Base-by-base conservation (phyloP, 2,888 invertebrate genomes). In the Drosophila rubida region DNA sequence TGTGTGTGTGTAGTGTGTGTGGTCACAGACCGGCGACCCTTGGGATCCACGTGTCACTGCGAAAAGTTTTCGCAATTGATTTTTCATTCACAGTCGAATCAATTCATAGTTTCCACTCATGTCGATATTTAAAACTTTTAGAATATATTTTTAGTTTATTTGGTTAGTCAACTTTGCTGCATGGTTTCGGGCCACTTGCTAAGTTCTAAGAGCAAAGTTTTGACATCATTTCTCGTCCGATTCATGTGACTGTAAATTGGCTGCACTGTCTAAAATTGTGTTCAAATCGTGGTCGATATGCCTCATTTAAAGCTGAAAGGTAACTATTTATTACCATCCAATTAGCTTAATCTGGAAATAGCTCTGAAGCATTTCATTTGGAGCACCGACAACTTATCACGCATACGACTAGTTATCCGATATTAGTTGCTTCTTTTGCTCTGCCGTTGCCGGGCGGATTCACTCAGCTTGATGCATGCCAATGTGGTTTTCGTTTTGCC, bases 401-500 rank as follows among this genome's bases (percentile, higher is more conserved):
- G 53, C 71, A 77, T 77, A 64, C 71, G 60, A 51, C 74, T 64
- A 45, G 78, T 71, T 70, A 58, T 68, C 77, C 53, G 48, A 62
- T 61, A 45, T 62, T 44, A 50, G 41, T 37, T 46, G 60, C 19
- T 35, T 37, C 23, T 39, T 53, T 48, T 35, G 5, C 16, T 11
- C 35, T 54, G 59, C 22, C 55, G 9, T 23, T 46, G 32, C 30
- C 19, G 16, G 45, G 50, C 16, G 9, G 19, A 58, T 13, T 63
- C 42, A 50, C 63, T 55, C 60, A 60, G 58, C 69, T 57, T 69
- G 71, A 66, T 70, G 82, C 75, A 69, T 67, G 59, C 69, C 64
- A 69, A 64, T 80, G 85, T 59, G 83, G 83, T 73, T 71, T 82
- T 49, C 64, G 53, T 66, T 68, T 46, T 69, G 65, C 58, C 62